Evolutionary conservation across 2,113 vertebrate genomes (phyloP).

Genomic region (Crotalus helleri): DNA sequence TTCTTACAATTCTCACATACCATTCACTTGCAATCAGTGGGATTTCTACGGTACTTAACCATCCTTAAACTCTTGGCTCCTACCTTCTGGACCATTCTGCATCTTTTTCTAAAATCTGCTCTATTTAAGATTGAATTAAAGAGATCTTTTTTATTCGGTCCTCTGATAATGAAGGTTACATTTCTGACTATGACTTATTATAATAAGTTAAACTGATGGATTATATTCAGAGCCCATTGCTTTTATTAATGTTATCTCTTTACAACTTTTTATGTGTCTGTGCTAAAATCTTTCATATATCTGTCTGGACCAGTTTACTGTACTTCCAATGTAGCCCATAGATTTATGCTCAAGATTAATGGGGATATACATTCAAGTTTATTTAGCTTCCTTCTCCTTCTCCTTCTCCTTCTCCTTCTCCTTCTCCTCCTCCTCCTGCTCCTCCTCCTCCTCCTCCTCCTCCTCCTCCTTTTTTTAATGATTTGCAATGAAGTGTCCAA

Average conservation of each 20-base stretch:
- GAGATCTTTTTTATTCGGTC: slow-evolving; percentile 14
- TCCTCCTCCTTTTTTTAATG: not conserved
- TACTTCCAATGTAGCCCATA: not conserved
- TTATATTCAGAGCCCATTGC: slow-evolving; percentile 24
- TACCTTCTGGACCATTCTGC: slow-evolving; percentile 5
- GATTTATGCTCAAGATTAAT: slow-evolving; percentile 12
- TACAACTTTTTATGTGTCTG: not conserved
- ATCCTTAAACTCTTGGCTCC: not conserved
- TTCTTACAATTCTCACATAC: not conserved
- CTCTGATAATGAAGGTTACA: not conserved
- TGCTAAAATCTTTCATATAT: slow-evolving; percentile 10
- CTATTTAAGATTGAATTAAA: slow-evolving; percentile 9
- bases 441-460: not conserved
- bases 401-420: not conserved
- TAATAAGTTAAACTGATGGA: slow-evolving; percentile 27
- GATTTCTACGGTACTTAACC: not conserved
- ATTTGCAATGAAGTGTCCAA: not conserved
- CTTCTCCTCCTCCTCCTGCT: not conserved
- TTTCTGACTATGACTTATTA: slow-evolving; percentile 17
- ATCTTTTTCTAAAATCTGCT: slow-evolving; percentile 27
- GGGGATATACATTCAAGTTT: not conserved
- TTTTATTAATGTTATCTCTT: slow-evolving; percentile 32
- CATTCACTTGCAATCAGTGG: not conserved
- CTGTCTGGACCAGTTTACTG: slow-evolving; percentile 8
- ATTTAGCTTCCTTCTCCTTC: not conserved